These are phyloP conservation scores for Oxycera nigricornis DNA, from an alignment of 2,888 invertebrate genomes.

Conservation along the genomic window DNA sequence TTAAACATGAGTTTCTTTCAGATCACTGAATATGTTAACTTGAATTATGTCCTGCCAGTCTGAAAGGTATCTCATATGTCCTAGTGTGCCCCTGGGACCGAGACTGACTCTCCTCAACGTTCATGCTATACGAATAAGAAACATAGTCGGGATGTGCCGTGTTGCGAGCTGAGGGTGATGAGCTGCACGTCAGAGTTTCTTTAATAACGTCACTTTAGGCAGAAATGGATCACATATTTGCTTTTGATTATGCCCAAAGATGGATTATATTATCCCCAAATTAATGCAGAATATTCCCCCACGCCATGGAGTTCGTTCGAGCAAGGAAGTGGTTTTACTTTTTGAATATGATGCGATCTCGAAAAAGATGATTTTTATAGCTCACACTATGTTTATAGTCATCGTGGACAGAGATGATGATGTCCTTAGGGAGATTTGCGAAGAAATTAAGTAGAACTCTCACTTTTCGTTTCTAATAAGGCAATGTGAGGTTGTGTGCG, in stretches of 20 bases:
- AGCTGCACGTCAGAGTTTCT: constrained; percentile 29
- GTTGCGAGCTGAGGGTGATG: not conserved
- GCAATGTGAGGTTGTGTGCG: too few species aligned
- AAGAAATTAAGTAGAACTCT: too few species aligned
- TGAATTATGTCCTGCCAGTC: constrained; percentile 31
- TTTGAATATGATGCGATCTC: too few species aligned
- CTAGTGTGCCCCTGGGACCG: constrained; percentile 20
- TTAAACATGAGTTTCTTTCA: constrained; percentile 38
- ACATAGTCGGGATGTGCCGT: not conserved
- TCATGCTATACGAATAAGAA: not conserved
- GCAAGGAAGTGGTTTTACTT: too few species aligned
- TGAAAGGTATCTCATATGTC: constrained; percentile 34
- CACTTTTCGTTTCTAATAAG: too few species aligned
- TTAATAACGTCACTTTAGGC: constrained; percentile 37
- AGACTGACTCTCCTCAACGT: not conserved
- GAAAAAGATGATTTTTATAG: too few species aligned
- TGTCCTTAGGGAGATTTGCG: too few species aligned
- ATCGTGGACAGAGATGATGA: too few species aligned
- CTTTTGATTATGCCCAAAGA: constrained; percentile 34
- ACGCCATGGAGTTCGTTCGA: constrained; percentile 5
- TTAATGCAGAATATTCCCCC: constrained; percentile 32
- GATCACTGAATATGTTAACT: constrained; percentile 38
- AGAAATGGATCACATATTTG: constrained; percentile 37
- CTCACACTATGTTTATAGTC: too few species aligned
- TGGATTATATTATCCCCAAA: constrained; percentile 37